These are phyloP conservation scores for Vultur gryphus DNA, from an alignment of 2,797 vertebrate genomes.

Conservation along the genomic window DNA sequence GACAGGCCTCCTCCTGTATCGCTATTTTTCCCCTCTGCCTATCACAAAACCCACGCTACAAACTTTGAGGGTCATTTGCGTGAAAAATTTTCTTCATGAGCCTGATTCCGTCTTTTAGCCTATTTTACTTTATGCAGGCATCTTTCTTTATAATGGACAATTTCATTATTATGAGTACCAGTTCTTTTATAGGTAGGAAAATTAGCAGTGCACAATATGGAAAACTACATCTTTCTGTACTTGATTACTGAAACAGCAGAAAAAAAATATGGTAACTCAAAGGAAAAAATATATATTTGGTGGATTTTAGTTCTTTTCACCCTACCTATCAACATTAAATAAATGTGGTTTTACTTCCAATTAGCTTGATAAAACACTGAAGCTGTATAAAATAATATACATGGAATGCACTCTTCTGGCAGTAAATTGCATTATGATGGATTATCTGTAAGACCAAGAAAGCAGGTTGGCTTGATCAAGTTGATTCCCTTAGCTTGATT, in stretches of 20 bases:
- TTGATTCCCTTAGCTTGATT: not conserved
- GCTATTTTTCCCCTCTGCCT: not conserved
- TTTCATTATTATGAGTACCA: not conserved
- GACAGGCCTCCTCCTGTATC: not conserved
- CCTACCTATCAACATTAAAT: not conserved
- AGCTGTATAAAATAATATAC: not conserved
- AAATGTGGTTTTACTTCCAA: not conserved
- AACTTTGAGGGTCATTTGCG: not conserved
- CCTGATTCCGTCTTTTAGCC: not conserved
- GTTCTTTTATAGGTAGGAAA: not conserved
- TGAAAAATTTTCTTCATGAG: not conserved
- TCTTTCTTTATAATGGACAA: not conserved
- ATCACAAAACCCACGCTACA: not conserved
- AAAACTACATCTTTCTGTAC: not conserved
- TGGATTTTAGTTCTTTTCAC: not conserved
- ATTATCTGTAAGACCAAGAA: not conserved
- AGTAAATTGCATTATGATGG: not conserved
- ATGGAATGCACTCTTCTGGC: not conserved
- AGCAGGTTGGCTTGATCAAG: not conserved
- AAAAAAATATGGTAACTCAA: not conserved
- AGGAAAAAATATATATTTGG: not conserved
- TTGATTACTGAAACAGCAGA: not conserved
- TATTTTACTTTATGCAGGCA: not conserved
- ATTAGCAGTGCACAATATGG: not conserved
- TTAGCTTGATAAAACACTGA: not conserved